Evolutionary conservation across 2,113 vertebrate species (phyloP).

Genomic region (Puma concolor): DNA sequence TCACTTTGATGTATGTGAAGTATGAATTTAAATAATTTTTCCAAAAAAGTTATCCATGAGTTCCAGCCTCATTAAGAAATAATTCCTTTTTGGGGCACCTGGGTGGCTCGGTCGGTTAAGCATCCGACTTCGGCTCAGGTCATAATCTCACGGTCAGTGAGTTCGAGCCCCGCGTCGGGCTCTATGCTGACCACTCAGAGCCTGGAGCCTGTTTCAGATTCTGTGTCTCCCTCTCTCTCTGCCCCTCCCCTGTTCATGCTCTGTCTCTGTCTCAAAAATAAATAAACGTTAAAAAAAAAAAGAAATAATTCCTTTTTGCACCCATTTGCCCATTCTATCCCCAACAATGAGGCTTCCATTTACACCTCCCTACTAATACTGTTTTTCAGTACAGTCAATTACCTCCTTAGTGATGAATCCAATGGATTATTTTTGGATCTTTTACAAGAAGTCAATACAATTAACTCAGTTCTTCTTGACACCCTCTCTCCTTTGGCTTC

Average conservation of each 20-base stretch:
- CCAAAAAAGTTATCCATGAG: not conserved
- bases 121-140: too few species aligned
- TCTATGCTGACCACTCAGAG: too few species aligned
- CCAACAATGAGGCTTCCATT: not conserved
- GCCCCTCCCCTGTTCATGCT: too few species aligned
- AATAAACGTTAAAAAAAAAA: not conserved
- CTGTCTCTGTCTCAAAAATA: too few species aligned
- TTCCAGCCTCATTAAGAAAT: not conserved
- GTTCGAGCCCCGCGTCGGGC: too few species aligned
- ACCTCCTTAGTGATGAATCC: not conserved
- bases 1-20: not conserved
- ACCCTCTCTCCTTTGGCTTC: not conserved
- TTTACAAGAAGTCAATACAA: not conserved
- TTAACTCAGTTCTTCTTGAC: not conserved
- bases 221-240: too few species aligned
- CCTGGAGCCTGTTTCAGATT: too few species aligned
- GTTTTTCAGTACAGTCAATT: not conserved
- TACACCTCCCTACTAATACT: not conserved
- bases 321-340: not conserved
- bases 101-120: too few species aligned
- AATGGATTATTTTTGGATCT: not conserved
- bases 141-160: too few species aligned
- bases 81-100: not conserved
- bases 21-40: slow-evolving; percentile 6
- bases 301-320: not conserved